phyloP scores from a whole-genome alignment of 2,888 invertebrate genomes.

The Noctua comes region DNA sequence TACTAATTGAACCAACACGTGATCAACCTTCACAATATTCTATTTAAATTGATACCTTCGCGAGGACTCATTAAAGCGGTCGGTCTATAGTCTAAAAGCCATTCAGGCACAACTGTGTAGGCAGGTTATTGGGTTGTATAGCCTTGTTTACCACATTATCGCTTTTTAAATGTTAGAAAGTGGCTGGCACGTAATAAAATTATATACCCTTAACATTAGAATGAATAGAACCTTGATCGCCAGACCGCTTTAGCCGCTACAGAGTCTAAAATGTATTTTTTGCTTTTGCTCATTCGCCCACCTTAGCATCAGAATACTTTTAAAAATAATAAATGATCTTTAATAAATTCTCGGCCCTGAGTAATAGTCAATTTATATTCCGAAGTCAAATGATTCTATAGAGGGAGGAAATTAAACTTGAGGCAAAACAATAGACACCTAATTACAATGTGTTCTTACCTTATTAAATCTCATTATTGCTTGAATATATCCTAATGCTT shows the following conservation, averaged over 20 bases:
- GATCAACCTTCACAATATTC: too few relatives aligned
- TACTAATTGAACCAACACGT: too few relatives aligned
- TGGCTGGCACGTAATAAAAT: too few relatives aligned
- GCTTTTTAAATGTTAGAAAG: neutral
- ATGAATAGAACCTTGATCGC: neutral
- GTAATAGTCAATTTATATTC: conserved; percentile 34
- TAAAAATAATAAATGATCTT: neutral
- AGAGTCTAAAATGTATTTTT: neutral
- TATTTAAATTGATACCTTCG: too few relatives aligned
- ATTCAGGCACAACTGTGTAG: neutral
- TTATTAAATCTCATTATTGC: conserved; percentile 6
- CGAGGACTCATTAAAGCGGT: too few relatives aligned
- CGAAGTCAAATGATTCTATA: conserved; percentile 17
- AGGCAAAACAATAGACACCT: conserved; percentile 19
- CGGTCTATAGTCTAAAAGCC: neutral
- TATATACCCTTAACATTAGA: too few relatives aligned
- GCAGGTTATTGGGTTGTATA: too few relatives aligned
- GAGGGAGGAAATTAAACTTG: conserved; percentile 31
- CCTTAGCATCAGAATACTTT: neutral
- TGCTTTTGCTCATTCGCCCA: neutral
- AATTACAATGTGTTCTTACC: conserved; percentile 2
- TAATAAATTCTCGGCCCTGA: neutral
- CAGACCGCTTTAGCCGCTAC: neutral
- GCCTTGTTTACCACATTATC: neutral
- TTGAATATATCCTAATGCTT: conserved; percentile 24